Percentiles rank a stretch among this genome's conserved stretches.
These are phyloP conservation scores for Lampris incognitus DNA, from an alignment of 2,113 vertebrate species.

Conservation along the genomic window DNA sequence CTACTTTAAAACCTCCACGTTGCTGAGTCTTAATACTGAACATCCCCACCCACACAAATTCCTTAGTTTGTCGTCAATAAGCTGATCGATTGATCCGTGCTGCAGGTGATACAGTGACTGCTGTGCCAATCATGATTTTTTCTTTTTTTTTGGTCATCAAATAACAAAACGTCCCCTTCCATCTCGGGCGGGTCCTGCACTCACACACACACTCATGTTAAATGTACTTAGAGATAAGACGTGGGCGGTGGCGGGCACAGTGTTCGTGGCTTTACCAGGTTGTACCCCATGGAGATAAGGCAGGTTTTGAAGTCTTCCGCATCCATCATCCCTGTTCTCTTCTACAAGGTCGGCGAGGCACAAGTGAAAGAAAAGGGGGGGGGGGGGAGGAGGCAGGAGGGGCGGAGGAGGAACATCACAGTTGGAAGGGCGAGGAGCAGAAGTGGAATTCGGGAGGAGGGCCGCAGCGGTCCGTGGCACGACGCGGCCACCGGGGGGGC, in stretches of 20 bases:
- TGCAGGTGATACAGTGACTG: too few species aligned
- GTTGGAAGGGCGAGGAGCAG: constrained; percentile 29
- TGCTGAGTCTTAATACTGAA: too few species aligned
- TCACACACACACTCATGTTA: constrained; percentile 38
- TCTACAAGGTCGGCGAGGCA: constrained; percentile 85
- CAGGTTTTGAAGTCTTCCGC: constrained; percentile 99
- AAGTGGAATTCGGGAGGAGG: constrained; percentile 68
- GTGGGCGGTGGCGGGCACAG: constrained; percentile 2
- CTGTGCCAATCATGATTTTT: too few species aligned
- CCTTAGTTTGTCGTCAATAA: too few species aligned
- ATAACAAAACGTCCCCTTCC: neutral
- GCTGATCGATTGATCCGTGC: too few species aligned
- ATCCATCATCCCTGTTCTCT: constrained; percentile 99
- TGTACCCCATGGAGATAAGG: constrained; percentile 99
- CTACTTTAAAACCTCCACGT: too few species aligned
- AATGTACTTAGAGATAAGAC: constrained; percentile 42
- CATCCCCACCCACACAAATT: too few species aligned
- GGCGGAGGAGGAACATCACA: constrained; percentile 31
- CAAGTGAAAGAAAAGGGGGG: constrained; percentile 54
- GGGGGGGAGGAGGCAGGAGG: constrained; percentile 40
- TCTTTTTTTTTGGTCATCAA: too few species aligned
- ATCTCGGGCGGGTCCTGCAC: neutral
- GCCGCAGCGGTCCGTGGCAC: constrained; percentile 29
- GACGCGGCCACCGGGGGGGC: constrained; percentile 33
- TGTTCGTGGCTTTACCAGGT: constrained; percentile 82